phyloP scores from a whole-genome alignment of 2,888 invertebrate genomes.

The Lycophotia porphyrea region DNA sequence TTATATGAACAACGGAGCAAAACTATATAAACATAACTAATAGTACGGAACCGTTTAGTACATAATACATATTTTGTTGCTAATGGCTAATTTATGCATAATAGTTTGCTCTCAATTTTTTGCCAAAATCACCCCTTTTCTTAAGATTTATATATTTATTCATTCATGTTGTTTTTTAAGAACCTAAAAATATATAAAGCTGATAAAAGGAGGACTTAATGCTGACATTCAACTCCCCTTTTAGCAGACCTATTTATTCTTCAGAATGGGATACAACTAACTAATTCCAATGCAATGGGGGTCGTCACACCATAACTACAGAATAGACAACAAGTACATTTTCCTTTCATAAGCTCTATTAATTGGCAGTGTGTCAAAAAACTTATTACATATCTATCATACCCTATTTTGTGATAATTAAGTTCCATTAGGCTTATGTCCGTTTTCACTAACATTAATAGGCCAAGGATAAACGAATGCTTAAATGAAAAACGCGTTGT shows the following conservation, averaged over 20 bases:
- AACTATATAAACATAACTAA: not conserved
- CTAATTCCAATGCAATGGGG: not conserved
- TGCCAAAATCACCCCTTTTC: not conserved
- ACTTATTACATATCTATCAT: not conserved
- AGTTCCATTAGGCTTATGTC: not conserved
- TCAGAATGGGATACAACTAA: not conserved
- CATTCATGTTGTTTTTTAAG: no score
- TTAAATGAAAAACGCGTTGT: not conserved
- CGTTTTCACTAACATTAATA: not conserved
- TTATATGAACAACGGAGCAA: not conserved
- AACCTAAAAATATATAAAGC: not conserved
- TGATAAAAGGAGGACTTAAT: not conserved
- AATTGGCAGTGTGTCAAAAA: not conserved
- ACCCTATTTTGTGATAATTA: not conserved
- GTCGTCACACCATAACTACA: not conserved
- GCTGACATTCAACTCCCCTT: not conserved
- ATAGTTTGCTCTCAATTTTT: not conserved
- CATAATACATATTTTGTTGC: conserved; percentile 1
- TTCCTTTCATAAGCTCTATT: not conserved
- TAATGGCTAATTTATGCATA: not conserved
- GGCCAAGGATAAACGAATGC: not conserved
- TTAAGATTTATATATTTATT: not conserved
- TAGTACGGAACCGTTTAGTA: not conserved
- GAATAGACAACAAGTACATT: not conserved
- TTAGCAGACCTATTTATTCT: not conserved